phyloP scores from a whole-genome alignment of 2,113 vertebrate genomes.

The Gorsachius goisagi region DNA sequence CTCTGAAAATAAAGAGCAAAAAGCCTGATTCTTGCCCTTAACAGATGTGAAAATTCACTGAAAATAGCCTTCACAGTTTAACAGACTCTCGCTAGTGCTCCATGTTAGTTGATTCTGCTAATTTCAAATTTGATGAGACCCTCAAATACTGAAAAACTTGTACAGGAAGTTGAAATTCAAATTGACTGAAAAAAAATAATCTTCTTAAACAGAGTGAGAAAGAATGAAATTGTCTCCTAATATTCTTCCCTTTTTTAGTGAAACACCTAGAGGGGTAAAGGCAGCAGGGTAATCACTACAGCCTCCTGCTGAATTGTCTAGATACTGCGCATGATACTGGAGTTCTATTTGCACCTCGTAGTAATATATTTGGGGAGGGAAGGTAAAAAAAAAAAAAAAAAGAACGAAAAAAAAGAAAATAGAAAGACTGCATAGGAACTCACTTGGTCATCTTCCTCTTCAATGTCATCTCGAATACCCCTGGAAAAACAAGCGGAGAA shows the following conservation, averaged over 20 bases:
- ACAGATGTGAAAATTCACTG: not conserved
- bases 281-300: conserved; percentile 19
- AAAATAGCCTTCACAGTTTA: not conserved
- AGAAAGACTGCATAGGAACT: conserved; percentile 91
- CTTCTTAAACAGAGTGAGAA: not conserved
- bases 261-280: conserved; percentile 18
- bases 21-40: not conserved
- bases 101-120: not conserved
- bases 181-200: not conserved
- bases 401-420: conserved; percentile 64
- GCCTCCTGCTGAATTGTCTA: conserved; percentile 1
- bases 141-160: not conserved
- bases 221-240: not conserved
- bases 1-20: not conserved
- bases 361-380: conserved; percentile 25
- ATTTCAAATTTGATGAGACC: not conserved
- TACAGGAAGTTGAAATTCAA: not conserved
- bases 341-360: conserved; percentile 36
- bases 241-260: not conserved
- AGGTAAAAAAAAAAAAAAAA: conserved; percentile 49
- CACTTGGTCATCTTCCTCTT: conserved; percentile 99
- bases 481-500: conserved; percentile 99
- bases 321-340: conserved; percentile 7
- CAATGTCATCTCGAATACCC: conserved; percentile 99
- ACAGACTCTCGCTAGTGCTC: not conserved